Evolutionary conservation across 2,888 invertebrate genomes (phyloP).

Genomic region (Tenthredo livida): DNA sequence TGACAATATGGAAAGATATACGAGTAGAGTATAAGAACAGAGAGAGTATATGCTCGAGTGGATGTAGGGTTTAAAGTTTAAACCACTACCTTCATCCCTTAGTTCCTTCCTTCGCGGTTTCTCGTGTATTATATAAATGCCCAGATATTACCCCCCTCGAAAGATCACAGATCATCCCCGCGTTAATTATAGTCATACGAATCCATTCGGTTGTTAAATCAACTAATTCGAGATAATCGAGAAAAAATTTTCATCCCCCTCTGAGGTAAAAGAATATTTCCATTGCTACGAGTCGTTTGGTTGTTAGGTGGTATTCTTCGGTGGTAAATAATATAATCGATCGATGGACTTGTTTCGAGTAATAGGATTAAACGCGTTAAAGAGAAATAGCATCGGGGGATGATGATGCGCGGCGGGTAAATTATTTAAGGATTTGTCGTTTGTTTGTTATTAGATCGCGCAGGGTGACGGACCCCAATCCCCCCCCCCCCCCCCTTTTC

Average conservation of each 20-base stretch:
- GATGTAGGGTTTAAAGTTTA: neutral
- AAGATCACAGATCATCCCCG: neutral
- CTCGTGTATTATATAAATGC: neutral
- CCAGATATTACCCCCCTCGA: neutral
- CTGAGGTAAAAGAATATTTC: neutral
- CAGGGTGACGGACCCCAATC: neutral
- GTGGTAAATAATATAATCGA: slow-evolving; percentile 16
- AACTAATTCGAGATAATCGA: neutral
- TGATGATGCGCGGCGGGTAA: neutral
- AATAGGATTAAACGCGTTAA: slow-evolving; percentile 45
- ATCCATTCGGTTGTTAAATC: neutral
- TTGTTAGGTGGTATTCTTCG: neutral
- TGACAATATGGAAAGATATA: slow-evolving; percentile 45
- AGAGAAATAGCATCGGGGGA: neutral
- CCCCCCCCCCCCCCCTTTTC: no score
- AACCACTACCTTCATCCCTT: neutral
- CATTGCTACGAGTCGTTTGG: neutral
- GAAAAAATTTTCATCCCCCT: neutral
- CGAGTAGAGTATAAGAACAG: neutral
- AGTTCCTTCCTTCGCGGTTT: neutral
- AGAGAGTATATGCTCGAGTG: neutral
- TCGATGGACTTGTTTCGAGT: slow-evolving; percentile 40
- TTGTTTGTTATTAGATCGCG: slow-evolving; percentile 15
- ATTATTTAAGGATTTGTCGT: slow-evolving; percentile 38
- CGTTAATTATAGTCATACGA: neutral